Base-by-base conservation (phyloP, 64 coral and sea anemone genomes). In the Montipora foliosa region DNA sequence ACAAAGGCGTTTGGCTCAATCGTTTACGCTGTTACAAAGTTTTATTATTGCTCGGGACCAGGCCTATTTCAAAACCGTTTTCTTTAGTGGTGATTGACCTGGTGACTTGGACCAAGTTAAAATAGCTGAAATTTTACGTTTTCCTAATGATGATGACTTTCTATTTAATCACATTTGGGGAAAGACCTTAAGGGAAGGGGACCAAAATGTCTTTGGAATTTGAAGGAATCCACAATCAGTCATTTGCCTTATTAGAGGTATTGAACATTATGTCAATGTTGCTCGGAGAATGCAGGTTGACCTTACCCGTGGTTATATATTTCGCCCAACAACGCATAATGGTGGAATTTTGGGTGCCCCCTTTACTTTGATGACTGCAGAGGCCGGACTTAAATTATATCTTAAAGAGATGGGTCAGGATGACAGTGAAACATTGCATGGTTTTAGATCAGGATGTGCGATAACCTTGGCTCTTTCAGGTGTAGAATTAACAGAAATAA, bases 331-430 rank as follows among this genome's bases (percentile, higher is more conserved):
- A 25, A 89, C 71, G 19, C 87, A 74, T 16, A 15, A 6, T 47
- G 84, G 84, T 86, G 44, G 57, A 44, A 68, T 89, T 53, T 62
- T 25, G 49, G 87, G 75, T 60, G 69, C 19, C n/a, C 87, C 70
- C 47, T 24, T 89, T 29, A 76, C 50, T 77, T 89, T 67, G 15
- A 51, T 67, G n/a, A 77, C 70, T 48, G 87, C 87, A 48, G 68
- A 89, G 87, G 68, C 87, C 47, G 25, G 87, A 55, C 87, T 89
- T 49, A 89, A 89, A 74, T 19, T 48, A 47, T 89, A 89, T 47
- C 22, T 77, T 0, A 89, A 89, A n/a, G 87, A 89, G 25, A 76
- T 89, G 87, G 74, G 74, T 21, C 29, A 45, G 51, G 70, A 89
- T 74, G 87, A 55, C 13, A 69, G 87, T 16, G 71, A 89, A 77